Conservation (phyloP, 1,140 invertebrate species). For the Pteromalus puparum region DNA sequence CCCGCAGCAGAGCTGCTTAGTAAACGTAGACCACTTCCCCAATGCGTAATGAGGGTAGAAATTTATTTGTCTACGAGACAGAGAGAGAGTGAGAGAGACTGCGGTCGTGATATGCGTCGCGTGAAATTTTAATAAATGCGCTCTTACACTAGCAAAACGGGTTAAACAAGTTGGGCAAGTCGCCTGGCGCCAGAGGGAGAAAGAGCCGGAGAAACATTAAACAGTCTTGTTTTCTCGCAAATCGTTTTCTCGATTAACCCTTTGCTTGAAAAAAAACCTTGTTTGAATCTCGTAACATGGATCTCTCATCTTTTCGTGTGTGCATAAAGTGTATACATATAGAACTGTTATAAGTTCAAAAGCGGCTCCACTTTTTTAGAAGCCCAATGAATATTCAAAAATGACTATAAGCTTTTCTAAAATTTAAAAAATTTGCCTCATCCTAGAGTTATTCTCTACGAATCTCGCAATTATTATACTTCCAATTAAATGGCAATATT, state of each 20-base stretch:
- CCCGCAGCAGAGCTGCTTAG: neutral
- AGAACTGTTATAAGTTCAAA: no score
- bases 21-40: slow-evolving; percentile 1
- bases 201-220: slow-evolving; percentile 74
- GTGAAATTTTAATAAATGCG: slow-evolving; percentile 68
- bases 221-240: slow-evolving; percentile 75
- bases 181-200: slow-evolving; percentile 69
- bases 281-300: no score
- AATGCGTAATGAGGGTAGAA: slow-evolving; percentile 33
- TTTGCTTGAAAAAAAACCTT: no score
- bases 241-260: slow-evolving; percentile 64
- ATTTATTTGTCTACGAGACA: slow-evolving; percentile 38
- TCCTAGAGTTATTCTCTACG: no score
- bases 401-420: no score
- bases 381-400: no score
- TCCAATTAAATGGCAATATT: no score
- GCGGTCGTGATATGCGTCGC: slow-evolving; percentile 51
- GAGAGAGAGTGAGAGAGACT: slow-evolving; percentile 10
- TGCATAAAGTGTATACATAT: no score
- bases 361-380: no score
- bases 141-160: slow-evolving; percentile 53
- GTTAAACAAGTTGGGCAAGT: slow-evolving; percentile 69
- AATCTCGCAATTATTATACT: no score
- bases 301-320: no score
- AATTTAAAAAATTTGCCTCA: no score